phyloP scores from a whole-genome alignment of 2,888 invertebrate genomes.

The Lasioglossum malachurum region DNA sequence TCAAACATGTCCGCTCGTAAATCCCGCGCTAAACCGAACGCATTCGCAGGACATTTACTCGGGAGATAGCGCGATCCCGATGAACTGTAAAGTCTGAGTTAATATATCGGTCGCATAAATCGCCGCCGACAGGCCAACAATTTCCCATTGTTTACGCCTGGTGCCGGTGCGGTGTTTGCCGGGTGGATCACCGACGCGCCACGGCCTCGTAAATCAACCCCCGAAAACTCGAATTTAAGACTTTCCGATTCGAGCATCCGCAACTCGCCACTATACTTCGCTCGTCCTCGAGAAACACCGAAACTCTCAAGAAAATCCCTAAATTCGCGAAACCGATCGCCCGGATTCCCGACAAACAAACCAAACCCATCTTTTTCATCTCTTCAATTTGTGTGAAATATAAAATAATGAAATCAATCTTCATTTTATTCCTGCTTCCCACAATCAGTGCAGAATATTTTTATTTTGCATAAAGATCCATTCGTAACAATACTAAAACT shows the following conservation, averaged over 20 bases:
- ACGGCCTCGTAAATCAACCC: slow-evolving; percentile 7
- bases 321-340: slow-evolving; percentile 18
- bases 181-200: slow-evolving; percentile 18
- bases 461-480: no score
- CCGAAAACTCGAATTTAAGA: slow-evolving; percentile 3
- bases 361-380: no score
- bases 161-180: slow-evolving; percentile 8
- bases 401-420: no score
- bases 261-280: slow-evolving; percentile 4
- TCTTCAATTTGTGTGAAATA: no score
- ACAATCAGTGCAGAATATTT: no score
- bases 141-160: slow-evolving; percentile 45
- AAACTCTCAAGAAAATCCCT: slow-evolving; percentile 36
- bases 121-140: slow-evolving; percentile 17
- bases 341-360: background rate
- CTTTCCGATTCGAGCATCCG: background rate
- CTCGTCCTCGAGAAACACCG: slow-evolving; percentile 36
- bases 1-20: slow-evolving; percentile 28
- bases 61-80: slow-evolving; percentile 25
- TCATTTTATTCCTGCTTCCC: no score
- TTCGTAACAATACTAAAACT: no score
- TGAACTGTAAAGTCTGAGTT: slow-evolving; percentile 28
- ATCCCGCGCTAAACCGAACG: slow-evolving; percentile 23
- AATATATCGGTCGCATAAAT: slow-evolving; percentile 15
- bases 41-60: slow-evolving; percentile 10